Conservation (phyloP, 2,888 invertebrate species). For the Deilephila porcellus region DNA sequence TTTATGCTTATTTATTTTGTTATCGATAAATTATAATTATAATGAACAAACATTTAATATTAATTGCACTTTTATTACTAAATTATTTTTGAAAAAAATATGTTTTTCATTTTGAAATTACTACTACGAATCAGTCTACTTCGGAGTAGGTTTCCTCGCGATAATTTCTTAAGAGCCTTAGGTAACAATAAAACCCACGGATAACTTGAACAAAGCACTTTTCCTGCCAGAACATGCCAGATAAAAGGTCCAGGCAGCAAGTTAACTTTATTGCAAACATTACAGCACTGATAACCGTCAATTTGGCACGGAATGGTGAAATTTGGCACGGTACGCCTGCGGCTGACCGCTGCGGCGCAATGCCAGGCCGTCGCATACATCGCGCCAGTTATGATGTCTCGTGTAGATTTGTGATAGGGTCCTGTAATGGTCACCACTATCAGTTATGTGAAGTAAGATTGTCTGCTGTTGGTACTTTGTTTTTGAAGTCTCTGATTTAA, state of each 20-base stretch:
- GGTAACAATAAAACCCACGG: no score
- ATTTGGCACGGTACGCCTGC: conserved; percentile 16
- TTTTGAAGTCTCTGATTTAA: no score
- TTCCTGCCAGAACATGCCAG: background rate
- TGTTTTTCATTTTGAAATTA: no score
- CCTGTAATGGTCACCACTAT: background rate
- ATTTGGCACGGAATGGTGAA: conserved; percentile 11
- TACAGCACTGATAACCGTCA: conserved; percentile 17
- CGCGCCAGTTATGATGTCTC: conserved; percentile 11
- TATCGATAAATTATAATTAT: background rate
- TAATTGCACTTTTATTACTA: background rate
- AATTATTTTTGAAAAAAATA: no score
- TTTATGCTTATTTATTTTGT: background rate
- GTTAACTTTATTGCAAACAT: conserved; percentile 8
- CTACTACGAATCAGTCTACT: no score
- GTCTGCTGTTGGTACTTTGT: no score
- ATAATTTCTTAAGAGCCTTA: no score
- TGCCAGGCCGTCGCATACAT: background rate
- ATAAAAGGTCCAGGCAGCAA: background rate
- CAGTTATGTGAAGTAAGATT: no score
- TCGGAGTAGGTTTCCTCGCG: no score
- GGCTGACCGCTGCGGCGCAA: conserved; percentile 16
- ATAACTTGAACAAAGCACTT: background rate
- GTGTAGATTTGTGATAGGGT: conserved; percentile 4
- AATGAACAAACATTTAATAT: background rate